Evolutionary conservation across 1,140 invertebrate species (phyloP).

Genomic region (Colletes latitarsis): DNA sequence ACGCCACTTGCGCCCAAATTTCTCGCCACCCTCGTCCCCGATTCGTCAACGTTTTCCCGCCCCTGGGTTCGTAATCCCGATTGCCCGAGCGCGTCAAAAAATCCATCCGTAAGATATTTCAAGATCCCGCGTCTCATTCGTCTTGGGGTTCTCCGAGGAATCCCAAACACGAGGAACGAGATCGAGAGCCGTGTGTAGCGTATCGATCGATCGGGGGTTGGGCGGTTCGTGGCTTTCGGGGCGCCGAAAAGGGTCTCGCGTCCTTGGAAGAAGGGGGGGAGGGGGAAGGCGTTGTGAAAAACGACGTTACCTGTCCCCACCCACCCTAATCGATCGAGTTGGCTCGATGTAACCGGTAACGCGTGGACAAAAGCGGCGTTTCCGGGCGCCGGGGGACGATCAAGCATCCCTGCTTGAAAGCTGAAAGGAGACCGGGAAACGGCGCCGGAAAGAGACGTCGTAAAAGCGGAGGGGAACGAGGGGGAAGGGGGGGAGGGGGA

Average conservation of each 20-base stretch:
- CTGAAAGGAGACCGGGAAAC: constrained; percentile 51
- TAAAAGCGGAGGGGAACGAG: neutral
- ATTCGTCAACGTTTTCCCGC: neutral
- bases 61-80: neutral
- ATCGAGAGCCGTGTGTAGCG: constrained; percentile 23
- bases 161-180: neutral
- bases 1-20: no score
- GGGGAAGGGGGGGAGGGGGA: no score
- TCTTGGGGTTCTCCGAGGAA: neutral
- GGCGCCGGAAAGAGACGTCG: constrained; percentile 16
- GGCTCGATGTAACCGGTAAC: constrained; percentile 58
- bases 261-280: constrained; percentile 34
- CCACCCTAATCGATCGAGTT: constrained; percentile 62
- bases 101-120: constrained; percentile 28
- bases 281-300: constrained; percentile 46
- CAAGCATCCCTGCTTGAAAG: constrained; percentile 17
- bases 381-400: constrained; percentile 52
- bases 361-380: constrained; percentile 65
- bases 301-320: constrained; percentile 60
- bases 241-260: constrained; percentile 25
- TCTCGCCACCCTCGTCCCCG: neutral
- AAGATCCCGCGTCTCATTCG: neutral
- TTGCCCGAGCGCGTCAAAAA: neutral
- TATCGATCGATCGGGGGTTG: constrained; percentile 3
- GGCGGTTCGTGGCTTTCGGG: neutral